Percentiles rank a stretch among this genome's conserved stretches.
Conservation (phyloP, 2,797 vertebrate genomes). For the Vespertilio murinus region DNA sequence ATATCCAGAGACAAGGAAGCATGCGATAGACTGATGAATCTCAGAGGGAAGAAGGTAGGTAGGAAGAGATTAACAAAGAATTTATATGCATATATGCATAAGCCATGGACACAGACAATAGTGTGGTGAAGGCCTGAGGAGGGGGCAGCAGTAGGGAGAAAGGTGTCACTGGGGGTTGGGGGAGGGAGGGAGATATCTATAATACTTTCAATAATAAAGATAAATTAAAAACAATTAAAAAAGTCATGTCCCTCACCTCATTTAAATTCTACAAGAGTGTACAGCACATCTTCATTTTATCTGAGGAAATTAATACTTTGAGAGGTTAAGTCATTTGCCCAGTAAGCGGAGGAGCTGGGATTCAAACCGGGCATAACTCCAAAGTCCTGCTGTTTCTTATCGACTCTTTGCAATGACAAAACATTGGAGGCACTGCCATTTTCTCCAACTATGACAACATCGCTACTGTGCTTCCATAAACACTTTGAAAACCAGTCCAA, state of each 20-base stretch:
- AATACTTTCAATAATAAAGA: no score
- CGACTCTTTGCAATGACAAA: neutral
- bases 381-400: neutral
- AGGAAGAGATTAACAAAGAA: no score
- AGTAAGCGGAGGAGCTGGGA: neutral
- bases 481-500: neutral
- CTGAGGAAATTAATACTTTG: neutral
- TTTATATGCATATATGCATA: no score
- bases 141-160: no score
- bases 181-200: no score
- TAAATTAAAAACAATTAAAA: no score
- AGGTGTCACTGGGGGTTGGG: no score
- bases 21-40: no score
- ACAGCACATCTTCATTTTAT: neutral
- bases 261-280: neutral
- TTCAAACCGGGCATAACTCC: neutral
- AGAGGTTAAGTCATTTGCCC: neutral
- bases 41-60: no score
- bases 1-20: no score
- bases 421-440: neutral
- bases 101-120: no score
- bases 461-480: neutral
- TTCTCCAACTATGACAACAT: neutral
- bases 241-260: neutral
- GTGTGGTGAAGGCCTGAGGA: no score